Evolutionary conservation across 1,140 invertebrate genomes (phyloP).

Genomic region (Macrotrachela quadricornifera): DNA sequence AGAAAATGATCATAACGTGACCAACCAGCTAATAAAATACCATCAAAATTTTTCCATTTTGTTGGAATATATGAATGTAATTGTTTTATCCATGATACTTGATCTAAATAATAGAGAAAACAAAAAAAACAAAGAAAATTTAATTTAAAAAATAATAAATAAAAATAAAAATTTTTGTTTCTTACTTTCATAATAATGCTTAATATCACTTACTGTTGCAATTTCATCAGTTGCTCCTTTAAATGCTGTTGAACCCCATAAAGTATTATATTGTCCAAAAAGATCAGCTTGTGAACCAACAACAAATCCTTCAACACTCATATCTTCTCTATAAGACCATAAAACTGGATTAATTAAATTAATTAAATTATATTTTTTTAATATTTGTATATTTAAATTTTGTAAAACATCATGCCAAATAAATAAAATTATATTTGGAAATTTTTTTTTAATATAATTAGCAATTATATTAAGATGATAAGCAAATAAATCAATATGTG

Average conservation of each 20-base stretch:
- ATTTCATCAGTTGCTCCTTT: conserved; percentile 47
- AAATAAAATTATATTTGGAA: conserved; percentile 37
- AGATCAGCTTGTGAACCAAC: background rate
- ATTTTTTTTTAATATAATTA: conserved; percentile 27
- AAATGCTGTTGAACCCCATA: conserved; percentile 72
- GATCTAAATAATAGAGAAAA: conserved; percentile 50
- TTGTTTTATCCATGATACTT: conserved; percentile 45
- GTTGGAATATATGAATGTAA: conserved; percentile 21
- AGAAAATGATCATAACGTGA: conserved; percentile 71
- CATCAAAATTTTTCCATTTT: conserved; percentile 33
- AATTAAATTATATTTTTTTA: background rate
- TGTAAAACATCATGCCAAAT: conserved; percentile 90
- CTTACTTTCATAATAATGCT: conserved; percentile 30
- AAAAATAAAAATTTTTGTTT: too few relatives aligned
- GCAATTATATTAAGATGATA: conserved; percentile 30
- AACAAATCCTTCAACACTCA: background rate
- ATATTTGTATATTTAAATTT: conserved; percentile 31
- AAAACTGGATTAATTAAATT: background rate
- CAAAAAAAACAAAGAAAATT: too few relatives aligned
- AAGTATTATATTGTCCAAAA: conserved; percentile 8
- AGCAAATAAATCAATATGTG: background rate
- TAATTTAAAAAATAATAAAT: too few relatives aligned
- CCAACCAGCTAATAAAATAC: conserved; percentile 45
- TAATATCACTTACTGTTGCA: conserved; percentile 40
- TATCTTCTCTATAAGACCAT: conserved; percentile 34